A percentile compares a stretch with the other conserved stretches of the same genome.
These are phyloP conservation scores for Scrobipalpa atriplicella DNA, from an alignment of 2,888 invertebrate genomes.

Conservation along the genomic window DNA sequence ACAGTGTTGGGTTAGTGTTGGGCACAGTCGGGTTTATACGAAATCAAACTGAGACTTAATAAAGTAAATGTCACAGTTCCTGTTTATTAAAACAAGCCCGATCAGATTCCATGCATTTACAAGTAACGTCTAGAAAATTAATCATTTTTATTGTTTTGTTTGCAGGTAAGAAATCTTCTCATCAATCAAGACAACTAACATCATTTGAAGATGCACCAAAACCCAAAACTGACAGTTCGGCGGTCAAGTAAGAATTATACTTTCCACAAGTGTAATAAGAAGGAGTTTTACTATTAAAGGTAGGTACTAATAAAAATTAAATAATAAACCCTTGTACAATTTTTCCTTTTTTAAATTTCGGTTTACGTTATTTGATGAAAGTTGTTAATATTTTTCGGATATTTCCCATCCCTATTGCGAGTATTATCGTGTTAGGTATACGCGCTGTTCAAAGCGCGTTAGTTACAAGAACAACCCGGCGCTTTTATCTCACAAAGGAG, in stretches of 20 bases:
- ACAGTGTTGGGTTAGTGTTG: neutral
- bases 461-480: conserved; percentile 33
- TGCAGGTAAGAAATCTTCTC: conserved; percentile 1
- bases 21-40: neutral
- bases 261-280: too few species aligned
- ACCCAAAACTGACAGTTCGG: too few species aligned
- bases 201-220: neutral
- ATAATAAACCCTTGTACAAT: too few species aligned
- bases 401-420: conserved; percentile 5
- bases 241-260: too few species aligned
- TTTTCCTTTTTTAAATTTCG: too few species aligned
- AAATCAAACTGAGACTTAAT: neutral
- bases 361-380: neutral
- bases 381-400: neutral
- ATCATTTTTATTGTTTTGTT: neutral
- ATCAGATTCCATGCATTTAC: too few species aligned
- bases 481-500: conserved; percentile 37
- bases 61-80: too few species aligned
- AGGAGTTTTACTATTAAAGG: too few species aligned
- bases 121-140: neutral
- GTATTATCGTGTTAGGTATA: conserved; percentile 12
- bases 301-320: too few species aligned
- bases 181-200: neutral
- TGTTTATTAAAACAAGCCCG: too few species aligned
- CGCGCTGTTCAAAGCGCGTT: conserved; percentile 15